Base-by-base conservation (phyloP, 37 sponge, comb jelly and placozoan species). In the Oopsacas minuta region DNA sequence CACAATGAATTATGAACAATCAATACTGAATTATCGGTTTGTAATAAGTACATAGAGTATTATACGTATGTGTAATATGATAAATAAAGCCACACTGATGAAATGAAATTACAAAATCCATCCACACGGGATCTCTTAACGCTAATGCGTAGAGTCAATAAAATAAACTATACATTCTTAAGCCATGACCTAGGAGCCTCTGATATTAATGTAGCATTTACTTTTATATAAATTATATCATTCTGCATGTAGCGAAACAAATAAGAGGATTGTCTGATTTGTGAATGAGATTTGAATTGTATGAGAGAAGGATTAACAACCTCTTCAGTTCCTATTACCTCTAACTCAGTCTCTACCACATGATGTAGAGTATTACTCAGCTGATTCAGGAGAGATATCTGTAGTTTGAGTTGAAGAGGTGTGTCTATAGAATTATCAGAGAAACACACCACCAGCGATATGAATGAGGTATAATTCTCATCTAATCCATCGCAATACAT, bases 251-350 rank as follows among this genome's bases (percentile, higher is more conserved):
- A 61, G 75, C 22, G 17, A 61, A 3, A 10, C 28, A 61, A n/a
- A 5, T 5, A 61, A n/a, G 75, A 61, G 28, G 75, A 61, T n/a
- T 61, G 75, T n/a, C 75, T 61, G 75, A 61, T n/a, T n/a, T 61
- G 75, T 25, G 28, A n/a, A 34, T 61, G 75, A 5, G 75, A 61
- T 12, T 32, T 3, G 75, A 61, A 61, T 34, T 61, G 22, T 25
- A 61, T 34, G 20, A 61, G 30, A 25, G 22, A 12, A 3, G 75
- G 28, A 34, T 12, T n/a, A 5, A 61, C 75, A 25, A 61, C 75
- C 30, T 61, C 75, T 3, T n/a, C 75, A 34, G 75, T 5, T 12
- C 30, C 75, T 61, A 12, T 10, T 34, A 61, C 75, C 20, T 3
- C 30, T 25, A 61, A 12, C 5, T 61, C 28, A 25, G 75, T 61